These are phyloP conservation scores for Pygocentrus nattereri DNA, from an alignment of 2,797 vertebrate genomes.

Conservation along the genomic window DNA sequence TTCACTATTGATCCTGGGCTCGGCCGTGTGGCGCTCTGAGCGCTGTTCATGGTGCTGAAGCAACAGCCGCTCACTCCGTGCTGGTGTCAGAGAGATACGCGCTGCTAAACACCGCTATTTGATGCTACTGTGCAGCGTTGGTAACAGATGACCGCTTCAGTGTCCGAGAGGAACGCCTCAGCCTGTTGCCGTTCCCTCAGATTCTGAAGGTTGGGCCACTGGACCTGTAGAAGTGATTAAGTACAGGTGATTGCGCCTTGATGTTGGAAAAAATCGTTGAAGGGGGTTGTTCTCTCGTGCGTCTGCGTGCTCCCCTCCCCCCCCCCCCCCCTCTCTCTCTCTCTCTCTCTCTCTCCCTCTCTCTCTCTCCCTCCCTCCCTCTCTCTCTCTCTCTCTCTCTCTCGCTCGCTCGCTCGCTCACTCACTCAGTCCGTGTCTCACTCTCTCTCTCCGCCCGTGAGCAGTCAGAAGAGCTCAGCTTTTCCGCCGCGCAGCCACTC, in stretches of 20 bases:
- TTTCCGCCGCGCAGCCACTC: slow-evolving; percentile 71
- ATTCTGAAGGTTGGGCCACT: no score
- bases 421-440: background rate
- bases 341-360: background rate
- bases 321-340: slow-evolving; percentile 43
- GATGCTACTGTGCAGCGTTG: background rate
- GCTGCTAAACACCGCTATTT: background rate
- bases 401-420: background rate
- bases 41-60: slow-evolving; percentile 73
- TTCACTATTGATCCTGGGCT: slow-evolving; percentile 28
- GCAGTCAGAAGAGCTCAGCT: slow-evolving; percentile 61
- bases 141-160: background rate
- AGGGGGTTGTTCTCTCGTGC: slow-evolving; percentile 29
- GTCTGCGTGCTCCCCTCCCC: slow-evolving; percentile 7
- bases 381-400: slow-evolving; percentile 43
- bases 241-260: background rate
- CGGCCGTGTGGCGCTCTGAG: slow-evolving; percentile 1
- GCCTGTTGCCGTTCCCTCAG: background rate
- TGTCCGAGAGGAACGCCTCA: background rate
- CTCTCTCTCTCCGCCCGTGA: slow-evolving; percentile 32
- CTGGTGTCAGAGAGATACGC: background rate
- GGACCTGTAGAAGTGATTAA: background rate
- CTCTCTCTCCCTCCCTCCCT: background rate
- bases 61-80: background rate
- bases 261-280: slow-evolving; percentile 6